Evolutionary conservation across 37 sponge, comb jelly and placozoan species (phyloP), one percentile per base, ranked within the genome.

Genomic region (Spongilla lacustris): DNA sequence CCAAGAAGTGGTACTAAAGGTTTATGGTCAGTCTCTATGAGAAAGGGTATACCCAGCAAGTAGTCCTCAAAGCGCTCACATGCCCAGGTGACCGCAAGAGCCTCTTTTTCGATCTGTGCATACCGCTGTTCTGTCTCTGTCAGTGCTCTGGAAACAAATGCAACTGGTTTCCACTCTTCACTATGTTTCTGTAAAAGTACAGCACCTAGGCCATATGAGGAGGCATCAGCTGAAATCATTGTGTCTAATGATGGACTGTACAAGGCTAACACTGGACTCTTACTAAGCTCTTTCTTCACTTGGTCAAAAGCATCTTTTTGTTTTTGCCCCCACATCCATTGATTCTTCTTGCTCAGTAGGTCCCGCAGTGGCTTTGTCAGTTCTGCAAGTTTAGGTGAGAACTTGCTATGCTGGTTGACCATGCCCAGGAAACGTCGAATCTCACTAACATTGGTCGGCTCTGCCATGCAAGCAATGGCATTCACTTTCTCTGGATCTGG

Each of bases 401-500:
- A 90, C 68, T 84, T 84, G 22, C 81, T 67, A 35, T 74, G 50
- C 75, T 76, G 77, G 77, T 81, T 85, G 41, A 76, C 71, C 82
- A 90, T 85, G 41, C 91, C 91, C 10, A 84, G 34, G 50, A 88
- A 88, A 9, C 83, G 46, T 12, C 83, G 23, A 25, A 83, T 6
- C 36, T 88, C 83, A 30, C 31, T 48, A 29, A 75, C 73, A 46
- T 69, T 79, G 10, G 81, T 80, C 22, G 86, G 91, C 26, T 36
- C 35, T n/a, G 29, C 38, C 68, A 90, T 85, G 12, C 22, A n/a
- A 13, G 22, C 58, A 24, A 78, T 84, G 30, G 81, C 85, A 1
- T 78, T 71, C 2, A 79, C 68, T 46, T 90, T 79, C 33, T 80
- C 82, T 86, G 87, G 90, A 34, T 85, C 85, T 29, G 86, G 76